These are phyloP conservation scores for Eupithecia inturbata DNA, from an alignment of 2,888 invertebrate species.

Conservation along the genomic window DNA sequence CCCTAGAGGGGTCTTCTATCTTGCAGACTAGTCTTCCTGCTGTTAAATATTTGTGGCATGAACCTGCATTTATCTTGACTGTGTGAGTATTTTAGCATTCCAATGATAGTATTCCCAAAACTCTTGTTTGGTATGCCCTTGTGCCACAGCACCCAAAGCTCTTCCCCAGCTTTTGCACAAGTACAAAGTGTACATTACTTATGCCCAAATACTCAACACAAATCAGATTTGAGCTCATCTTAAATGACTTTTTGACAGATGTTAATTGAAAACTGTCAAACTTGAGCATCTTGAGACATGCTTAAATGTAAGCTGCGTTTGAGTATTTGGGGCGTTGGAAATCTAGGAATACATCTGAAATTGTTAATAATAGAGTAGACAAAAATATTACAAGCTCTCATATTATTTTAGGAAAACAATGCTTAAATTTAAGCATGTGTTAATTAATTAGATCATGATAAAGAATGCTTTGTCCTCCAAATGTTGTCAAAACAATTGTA, in stretches of 20 bases:
- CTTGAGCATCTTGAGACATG: too few species aligned
- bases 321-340: background rate
- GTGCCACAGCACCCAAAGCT: too few species aligned
- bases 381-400: background rate
- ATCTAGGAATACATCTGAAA: background rate
- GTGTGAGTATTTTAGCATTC: conserved; percentile 85
- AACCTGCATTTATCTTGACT: conserved; percentile 88
- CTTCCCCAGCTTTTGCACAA: too few species aligned
- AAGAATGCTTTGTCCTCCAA: background rate
- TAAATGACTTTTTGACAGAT: too few species aligned
- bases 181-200: background rate
- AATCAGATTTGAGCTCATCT: too few species aligned
- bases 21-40: conserved; percentile 58
- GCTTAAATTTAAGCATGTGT: background rate
- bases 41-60: conserved; percentile 88
- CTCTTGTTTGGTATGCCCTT: too few species aligned
- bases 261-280: too few species aligned
- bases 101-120: too few species aligned
- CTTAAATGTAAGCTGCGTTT: background rate
- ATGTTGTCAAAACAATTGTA: background rate
- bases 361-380: background rate
- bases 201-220: background rate
- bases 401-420: background rate
- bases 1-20: too few species aligned
- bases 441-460: background rate